Evolutionary conservation across 2,797 vertebrate species (phyloP), one percentile per base, ranked within the genome.

Genomic region (Psittacula derbiana): DNA sequence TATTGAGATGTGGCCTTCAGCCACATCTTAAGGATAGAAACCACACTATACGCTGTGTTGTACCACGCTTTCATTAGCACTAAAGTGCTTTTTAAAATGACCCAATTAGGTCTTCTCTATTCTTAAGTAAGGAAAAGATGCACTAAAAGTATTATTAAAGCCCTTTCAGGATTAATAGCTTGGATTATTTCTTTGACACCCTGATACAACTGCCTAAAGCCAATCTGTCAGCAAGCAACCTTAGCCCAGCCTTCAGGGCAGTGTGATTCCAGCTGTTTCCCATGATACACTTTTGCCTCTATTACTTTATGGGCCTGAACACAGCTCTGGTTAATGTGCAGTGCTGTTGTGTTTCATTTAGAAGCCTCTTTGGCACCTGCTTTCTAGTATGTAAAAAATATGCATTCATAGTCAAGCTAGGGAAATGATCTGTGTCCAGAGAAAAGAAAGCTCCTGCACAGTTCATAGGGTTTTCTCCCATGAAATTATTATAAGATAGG

Each of bases 21-120:
- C 38, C 33, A 19, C 0, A 3, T 58, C 23, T 58, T 36, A 36
- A 36, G 55, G 31, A 36, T 36, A 58, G 55, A 81, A 91, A 53
- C 8, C n/a, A 53, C 1, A 2, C 5, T 38, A 9, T 36, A 41
- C 0, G 1, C 36, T 72, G 36, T 40, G 13, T 13, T 25, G 30
- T 43, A 44, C 43, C 28, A 6, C 61, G 21, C 5, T 76, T 62
- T 80, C 41, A 53, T 74, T 60, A 55, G 12, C 12, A 27, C 25
- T 80, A 9, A 55, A 47, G 6, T 49, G 21, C 17, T 87, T 80
- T 71, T 80, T 40, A 53, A 82, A 80, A 71, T 23, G 71, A 33
- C 6, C 27, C 27, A 23, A 12, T 71, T 46, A 70, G n/a, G 43
- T 71, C 18, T 74, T 61, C 27, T 33, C 4, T 20, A 25, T 7